Percentiles rank a stretch among this genome's conserved stretches.
Conservation (phyloP, 2,797 vertebrate genomes). For the Podargus strigoides region DNA sequence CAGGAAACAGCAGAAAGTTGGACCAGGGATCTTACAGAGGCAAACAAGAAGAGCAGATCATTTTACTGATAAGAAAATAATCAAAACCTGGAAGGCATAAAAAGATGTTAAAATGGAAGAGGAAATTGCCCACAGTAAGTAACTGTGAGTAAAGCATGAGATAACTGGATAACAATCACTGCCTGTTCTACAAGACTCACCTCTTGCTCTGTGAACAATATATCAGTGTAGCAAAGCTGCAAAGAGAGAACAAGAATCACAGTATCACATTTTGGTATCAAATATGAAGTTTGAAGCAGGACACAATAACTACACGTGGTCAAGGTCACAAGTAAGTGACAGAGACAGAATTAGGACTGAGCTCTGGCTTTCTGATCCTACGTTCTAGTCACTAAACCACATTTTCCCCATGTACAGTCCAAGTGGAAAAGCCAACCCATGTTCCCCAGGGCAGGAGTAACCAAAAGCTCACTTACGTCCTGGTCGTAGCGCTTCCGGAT, state of each 20-base stretch:
- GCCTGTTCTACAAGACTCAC: constrained; percentile 60
- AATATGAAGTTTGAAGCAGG: background rate
- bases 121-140: background rate
- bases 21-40: background rate
- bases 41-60: background rate
- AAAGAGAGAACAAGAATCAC: constrained; percentile 20
- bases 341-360: background rate
- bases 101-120: background rate
- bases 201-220: constrained; percentile 98
- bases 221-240: constrained; percentile 97
- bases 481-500: constrained; percentile 94
- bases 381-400: background rate
- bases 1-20: background rate
- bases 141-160: background rate
- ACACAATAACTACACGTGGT: background rate
- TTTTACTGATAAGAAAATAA: background rate
- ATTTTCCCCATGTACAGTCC: background rate
- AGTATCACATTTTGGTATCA: background rate
- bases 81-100: background rate
- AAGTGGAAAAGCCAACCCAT: background rate
- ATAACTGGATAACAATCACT: background rate
- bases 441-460: background rate
- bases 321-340: background rate
- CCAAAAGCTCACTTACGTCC: constrained; percentile 82
- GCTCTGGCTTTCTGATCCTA: background rate